Base-by-base conservation (phyloP, 2,888 invertebrate genomes). In the Stegana nigrithorax region DNA sequence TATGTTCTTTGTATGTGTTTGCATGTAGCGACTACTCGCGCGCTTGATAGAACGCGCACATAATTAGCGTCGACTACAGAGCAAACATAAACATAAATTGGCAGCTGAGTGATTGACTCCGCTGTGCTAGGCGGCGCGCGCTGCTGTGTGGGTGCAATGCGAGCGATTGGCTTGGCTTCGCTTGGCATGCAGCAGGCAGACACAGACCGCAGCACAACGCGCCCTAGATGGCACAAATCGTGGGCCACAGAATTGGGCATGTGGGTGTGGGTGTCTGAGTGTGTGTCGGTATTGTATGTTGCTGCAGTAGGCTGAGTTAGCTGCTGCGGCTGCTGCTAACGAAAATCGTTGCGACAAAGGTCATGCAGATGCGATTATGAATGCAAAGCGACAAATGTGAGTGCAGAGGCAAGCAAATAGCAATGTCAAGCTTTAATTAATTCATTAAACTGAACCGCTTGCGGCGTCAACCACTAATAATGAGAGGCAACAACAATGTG, bases 401-500 rank as follows among this genome's bases (percentile, higher is more conserved):
- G 23, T 8, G 56, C 29, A 39, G 60, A 59, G 63, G 50, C 42
- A 65, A 57, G 62, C 47, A 66, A 64, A 67, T 10, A 39, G 14
- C n/a, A 39, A 29, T 7, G n/a, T 14, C 42, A 68, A 67, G 63
- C 65, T 73, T 74, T 75, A 78, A 75, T 75, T 75, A 78, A 78
- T 75, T 75, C 75, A 75, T 75, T 78, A 71, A 78, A 69, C 64
- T 62, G 66, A 73, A 72, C 21, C 67, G 66, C 70, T 75, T 70
- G 67, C 74, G 70, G 66, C 67, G 64, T 56, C 59, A 19, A 17
- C 14, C n/a, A n/a, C n/a, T n/a, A n/a, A n/a, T 29, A 51, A 50
- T 63, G 32, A 32, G 12, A 32, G 12, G 12, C 32, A 32, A 32
- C 7, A 32, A 32, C 32, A 32, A 32, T 7, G n/a, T n/a, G n/a